Evolutionary conservation across 2,113 vertebrate genomes (phyloP).

Genomic region (Panthera leo): DNA sequence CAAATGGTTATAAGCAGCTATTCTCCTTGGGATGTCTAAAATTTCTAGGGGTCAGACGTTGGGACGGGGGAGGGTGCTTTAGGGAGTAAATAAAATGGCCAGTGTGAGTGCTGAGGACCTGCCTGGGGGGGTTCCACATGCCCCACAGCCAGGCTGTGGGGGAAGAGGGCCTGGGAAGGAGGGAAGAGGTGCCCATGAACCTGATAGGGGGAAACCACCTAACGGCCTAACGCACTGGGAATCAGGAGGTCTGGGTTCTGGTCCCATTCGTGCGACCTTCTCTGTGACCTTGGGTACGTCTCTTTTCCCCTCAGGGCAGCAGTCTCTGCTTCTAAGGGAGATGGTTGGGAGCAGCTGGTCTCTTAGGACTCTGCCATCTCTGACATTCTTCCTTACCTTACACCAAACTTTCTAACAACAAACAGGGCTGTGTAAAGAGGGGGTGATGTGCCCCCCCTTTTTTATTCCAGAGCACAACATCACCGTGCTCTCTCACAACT

Average conservation of each 20-base stretch:
- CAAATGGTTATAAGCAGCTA: constrained; percentile 85
- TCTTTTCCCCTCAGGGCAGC: not conserved
- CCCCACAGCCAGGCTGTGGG: not conserved
- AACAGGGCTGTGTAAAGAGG: not conserved
- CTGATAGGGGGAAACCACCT: not conserved
- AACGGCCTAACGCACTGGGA: not conserved
- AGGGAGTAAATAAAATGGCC: constrained; percentile 60
- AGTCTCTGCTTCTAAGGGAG: not conserved
- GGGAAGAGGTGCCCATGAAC: not conserved
- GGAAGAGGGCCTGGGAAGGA: not conserved
- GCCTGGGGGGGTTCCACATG: not conserved
- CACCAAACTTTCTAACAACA: not conserved
- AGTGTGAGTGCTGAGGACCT: not conserved
- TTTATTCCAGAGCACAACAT: not conserved
- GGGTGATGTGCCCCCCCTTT: not conserved
- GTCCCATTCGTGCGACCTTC: not conserved
- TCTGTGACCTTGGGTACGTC: not conserved
- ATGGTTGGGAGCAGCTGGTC: not conserved
- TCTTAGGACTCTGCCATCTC: not conserved
- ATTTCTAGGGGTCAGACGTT: constrained; percentile 83
- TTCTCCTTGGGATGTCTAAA: constrained; percentile 85
- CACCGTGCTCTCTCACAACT: not conserved
- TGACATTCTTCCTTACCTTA: not conserved
- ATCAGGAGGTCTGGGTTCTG: not conserved
- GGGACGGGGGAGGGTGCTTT: constrained; percentile 67